Evolutionary conservation across 2,888 invertebrate species (phyloP).

Genomic region (Acanthopleura granulata): DNA sequence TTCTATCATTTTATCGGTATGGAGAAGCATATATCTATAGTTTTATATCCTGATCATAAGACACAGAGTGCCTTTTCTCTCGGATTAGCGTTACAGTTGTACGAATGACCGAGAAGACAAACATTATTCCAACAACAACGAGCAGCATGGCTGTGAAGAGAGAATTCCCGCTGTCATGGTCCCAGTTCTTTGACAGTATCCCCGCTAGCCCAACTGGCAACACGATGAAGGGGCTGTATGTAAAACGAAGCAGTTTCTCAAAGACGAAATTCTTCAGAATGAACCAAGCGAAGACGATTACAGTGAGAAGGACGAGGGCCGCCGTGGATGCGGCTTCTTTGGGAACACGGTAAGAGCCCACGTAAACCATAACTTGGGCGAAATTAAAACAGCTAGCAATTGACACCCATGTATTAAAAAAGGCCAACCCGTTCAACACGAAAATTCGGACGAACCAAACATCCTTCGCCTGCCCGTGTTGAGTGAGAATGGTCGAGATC

Average conservation of each 20-base stretch:
- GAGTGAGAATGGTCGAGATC: constrained; percentile 28
- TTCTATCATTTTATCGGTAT: too few relatives aligned
- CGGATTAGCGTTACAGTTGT: too few relatives aligned
- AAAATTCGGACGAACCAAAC: constrained; percentile 44
- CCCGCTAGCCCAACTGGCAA: constrained; percentile 39
- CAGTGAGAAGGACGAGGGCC: constrained; percentile 37
- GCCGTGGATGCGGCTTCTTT: constrained; percentile 32
- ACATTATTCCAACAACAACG: constrained; percentile 21
- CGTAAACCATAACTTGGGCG: constrained; percentile 39
- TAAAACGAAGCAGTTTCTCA: constrained; percentile 40
- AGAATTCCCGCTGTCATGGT: constrained; percentile 40
- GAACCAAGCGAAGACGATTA: constrained; percentile 41
- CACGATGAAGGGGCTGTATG: constrained; percentile 42
- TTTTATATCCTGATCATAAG: too few relatives aligned
- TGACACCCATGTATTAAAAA: constrained; percentile 45
- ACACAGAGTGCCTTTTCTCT: too few relatives aligned
- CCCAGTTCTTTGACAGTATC: constrained; percentile 31
- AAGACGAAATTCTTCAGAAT: constrained; percentile 42
- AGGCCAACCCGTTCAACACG: constrained; percentile 44
- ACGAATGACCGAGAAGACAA: too few relatives aligned
- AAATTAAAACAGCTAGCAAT: constrained; percentile 45
- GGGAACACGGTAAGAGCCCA: constrained; percentile 12
- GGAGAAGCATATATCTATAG: too few relatives aligned
- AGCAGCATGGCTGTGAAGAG: constrained; percentile 50
- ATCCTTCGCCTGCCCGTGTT: constrained; percentile 26